Percentiles rank a stretch among this genome's conserved stretches.
Evolutionary conservation across 2,888 invertebrate species (phyloP).

Genomic region (Hartigia nigra): DNA sequence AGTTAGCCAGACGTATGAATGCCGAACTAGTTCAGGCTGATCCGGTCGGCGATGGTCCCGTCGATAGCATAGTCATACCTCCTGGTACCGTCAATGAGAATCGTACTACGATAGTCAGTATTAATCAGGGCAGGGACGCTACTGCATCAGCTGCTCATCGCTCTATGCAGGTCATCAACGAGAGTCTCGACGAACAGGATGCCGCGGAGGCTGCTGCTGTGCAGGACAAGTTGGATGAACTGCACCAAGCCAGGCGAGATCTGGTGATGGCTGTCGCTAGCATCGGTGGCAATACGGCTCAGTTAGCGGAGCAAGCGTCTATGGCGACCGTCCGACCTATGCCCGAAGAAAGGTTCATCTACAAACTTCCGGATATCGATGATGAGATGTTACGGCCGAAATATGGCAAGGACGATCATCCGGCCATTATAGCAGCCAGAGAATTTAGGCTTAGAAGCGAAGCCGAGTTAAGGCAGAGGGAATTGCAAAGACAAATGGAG

Average conservation of each 20-base stretch:
- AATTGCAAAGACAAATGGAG: conserved; percentile 25
- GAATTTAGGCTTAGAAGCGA: conserved; percentile 30
- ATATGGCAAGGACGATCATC: conserved; percentile 41
- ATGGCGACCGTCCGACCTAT: background rate
- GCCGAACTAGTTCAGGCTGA: conserved; percentile 52
- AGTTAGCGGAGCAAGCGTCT: conserved; percentile 12
- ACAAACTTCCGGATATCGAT: conserved; percentile 37
- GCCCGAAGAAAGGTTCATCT: background rate
- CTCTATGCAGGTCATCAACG: conserved; percentile 47
- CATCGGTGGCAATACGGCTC: conserved; percentile 46
- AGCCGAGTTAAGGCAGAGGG: conserved; percentile 24
- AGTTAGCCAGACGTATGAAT: conserved; percentile 46
- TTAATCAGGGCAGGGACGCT: conserved; percentile 26
- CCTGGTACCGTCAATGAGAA: conserved; percentile 43
- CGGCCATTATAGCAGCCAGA: conserved; percentile 43
- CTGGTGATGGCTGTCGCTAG: conserved; percentile 54
- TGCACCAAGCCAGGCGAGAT: conserved; percentile 57
- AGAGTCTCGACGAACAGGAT: conserved; percentile 48
- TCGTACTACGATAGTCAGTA: conserved; percentile 49
- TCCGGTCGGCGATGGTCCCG: conserved; percentile 42
- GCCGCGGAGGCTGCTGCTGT: conserved; percentile 43
- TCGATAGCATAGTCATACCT: conserved; percentile 52
- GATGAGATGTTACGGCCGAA: conserved; percentile 30
- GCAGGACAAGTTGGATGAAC: conserved; percentile 44
- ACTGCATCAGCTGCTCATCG: conserved; percentile 33